A percentile compares a stretch with the other conserved stretches of the same genome.
Evolutionary conservation across 2,797 vertebrate species (phyloP).

Genomic region (Knipowitschia caucasica): DNA sequence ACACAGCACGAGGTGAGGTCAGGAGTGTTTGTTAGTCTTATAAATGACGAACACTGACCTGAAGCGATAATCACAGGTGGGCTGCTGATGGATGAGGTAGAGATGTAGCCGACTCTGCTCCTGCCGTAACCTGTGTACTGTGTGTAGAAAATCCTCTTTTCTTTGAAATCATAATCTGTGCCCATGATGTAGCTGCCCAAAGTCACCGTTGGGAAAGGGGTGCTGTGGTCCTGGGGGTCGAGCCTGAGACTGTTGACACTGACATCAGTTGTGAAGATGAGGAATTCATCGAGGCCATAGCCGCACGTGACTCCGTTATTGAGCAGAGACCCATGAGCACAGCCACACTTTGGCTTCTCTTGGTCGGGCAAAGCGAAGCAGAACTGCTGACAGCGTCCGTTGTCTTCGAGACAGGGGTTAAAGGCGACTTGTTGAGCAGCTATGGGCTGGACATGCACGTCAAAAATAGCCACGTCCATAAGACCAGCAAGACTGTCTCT

Average conservation of each 20-base stretch:
- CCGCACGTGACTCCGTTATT: conserved; percentile 84
- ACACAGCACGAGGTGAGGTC: too few species aligned
- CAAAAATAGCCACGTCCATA: conserved; percentile 82
- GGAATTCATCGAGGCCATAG: conserved; percentile 81
- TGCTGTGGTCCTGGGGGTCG: conserved; percentile 83
- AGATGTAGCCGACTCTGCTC: conserved; percentile 85
- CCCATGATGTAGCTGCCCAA: conserved; percentile 74
- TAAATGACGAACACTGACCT: too few species aligned
- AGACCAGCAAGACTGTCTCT: conserved; percentile 81
- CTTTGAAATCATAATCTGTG: conserved; percentile 83
- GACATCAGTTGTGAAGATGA: conserved; percentile 84
- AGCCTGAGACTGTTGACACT: conserved; percentile 82
- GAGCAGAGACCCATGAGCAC: conserved; percentile 83
- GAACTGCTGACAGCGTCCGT: conserved; percentile 87
- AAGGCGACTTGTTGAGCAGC: conserved; percentile 79
- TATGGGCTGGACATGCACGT: conserved; percentile 77
- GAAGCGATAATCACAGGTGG: conserved; percentile 76
- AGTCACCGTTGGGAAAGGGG: conserved; percentile 75
- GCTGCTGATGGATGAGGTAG: conserved; percentile 61
- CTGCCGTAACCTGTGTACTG: conserved; percentile 69
- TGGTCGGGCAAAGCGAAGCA: conserved; percentile 85
- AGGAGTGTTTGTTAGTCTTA: too few species aligned
- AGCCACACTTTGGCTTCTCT: conserved; percentile 79
- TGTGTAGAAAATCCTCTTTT: conserved; percentile 84
- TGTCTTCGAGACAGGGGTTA: conserved; percentile 84